Evolutionary conservation across 2,888 invertebrate genomes (phyloP).

Genomic region (Caenorhabditis afra): DNA sequence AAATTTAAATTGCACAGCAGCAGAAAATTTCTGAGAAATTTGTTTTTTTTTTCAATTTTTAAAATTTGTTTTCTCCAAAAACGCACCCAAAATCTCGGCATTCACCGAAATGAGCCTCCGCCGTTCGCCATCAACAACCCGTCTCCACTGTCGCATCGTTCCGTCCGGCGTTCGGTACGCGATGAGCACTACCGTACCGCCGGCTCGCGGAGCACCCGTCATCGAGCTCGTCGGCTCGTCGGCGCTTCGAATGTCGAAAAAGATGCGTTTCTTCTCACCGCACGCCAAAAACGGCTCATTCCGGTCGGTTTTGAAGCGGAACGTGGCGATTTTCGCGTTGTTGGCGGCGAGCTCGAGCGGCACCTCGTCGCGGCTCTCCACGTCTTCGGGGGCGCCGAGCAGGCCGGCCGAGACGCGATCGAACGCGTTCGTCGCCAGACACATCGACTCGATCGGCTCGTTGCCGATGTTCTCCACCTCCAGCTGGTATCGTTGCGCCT

Average conservation of each 20-base stretch:
- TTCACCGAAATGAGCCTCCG: conserved; percentile 40
- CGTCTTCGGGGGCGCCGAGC: not conserved
- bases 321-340: conserved; percentile 33
- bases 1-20: too few relatives aligned
- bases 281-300: conserved; percentile 28
- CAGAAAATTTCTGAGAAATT: too few relatives aligned
- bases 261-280: conserved; percentile 49
- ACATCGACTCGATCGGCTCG: conserved; percentile 60
- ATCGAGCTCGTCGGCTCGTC: conserved; percentile 39
- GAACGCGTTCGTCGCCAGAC: conserved; percentile 66
- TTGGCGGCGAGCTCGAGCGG: conserved; percentile 36
- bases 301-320: conserved; percentile 2
- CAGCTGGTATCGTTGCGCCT: conserved; percentile 58
- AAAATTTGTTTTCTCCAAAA: not conserved
- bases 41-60: conserved; percentile 2
- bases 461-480: conserved; percentile 68
- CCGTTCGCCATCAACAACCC: conserved; percentile 54
- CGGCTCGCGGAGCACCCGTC: conserved; percentile 9
- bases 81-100: conserved; percentile 49
- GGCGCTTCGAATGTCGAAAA: conserved; percentile 58
- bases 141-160: conserved; percentile 66
- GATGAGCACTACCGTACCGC: conserved; percentile 61
- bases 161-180: conserved; percentile 66
- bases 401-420: conserved; percentile 59
- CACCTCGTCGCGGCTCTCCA: not conserved